phyloP scores from a whole-genome alignment of 2,113 vertebrate species.

The Chaetodon auriga region DNA sequence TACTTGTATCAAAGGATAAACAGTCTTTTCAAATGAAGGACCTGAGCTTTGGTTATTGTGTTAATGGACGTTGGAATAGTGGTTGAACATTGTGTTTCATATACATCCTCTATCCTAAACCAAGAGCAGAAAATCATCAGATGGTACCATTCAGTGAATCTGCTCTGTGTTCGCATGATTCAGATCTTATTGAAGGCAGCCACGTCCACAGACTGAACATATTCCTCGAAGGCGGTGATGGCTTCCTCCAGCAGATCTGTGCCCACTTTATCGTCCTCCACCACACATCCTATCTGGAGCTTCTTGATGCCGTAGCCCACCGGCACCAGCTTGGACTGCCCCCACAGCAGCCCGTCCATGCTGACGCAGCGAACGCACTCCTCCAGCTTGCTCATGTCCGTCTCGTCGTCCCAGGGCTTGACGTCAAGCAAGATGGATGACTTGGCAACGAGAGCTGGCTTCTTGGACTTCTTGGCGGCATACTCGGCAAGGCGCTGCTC shows the following conservation, averaged over 20 bases:
- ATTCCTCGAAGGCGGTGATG: conserved; percentile 94
- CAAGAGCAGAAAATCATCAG: conserved; percentile 15
- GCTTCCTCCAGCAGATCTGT: conserved; percentile 94
- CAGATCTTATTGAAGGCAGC: conserved; percentile 98
- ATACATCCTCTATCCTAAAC: neutral
- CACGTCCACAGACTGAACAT: conserved; percentile 96
- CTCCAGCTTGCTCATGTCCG: conserved; percentile 93
- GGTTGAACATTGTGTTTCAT: conserved; percentile 1
- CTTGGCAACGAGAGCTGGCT: conserved; percentile 93
- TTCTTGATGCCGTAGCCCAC: conserved; percentile 98
- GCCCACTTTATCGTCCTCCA: conserved; percentile 97
- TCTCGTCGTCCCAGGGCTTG: conserved; percentile 98
- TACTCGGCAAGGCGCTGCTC: conserved; percentile 94
- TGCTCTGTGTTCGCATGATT: conserved; percentile 39
- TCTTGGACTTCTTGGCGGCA: conserved; percentile 95
- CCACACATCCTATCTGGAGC: conserved; percentile 96
- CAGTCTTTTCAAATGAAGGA: conserved; percentile 19
- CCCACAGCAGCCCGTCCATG: conserved; percentile 95
- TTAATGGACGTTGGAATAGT: conserved; percentile 10
- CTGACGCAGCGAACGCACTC: conserved; percentile 91
- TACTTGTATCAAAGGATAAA: conserved; percentile 40
- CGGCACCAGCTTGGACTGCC: conserved; percentile 93
- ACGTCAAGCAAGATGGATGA: conserved; percentile 95
- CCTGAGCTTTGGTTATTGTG: conserved; percentile 41
- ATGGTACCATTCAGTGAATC: neutral